phyloP scores from a whole-genome alignment of 2,888 invertebrate genomes.

The Drosophila yooni region DNA sequence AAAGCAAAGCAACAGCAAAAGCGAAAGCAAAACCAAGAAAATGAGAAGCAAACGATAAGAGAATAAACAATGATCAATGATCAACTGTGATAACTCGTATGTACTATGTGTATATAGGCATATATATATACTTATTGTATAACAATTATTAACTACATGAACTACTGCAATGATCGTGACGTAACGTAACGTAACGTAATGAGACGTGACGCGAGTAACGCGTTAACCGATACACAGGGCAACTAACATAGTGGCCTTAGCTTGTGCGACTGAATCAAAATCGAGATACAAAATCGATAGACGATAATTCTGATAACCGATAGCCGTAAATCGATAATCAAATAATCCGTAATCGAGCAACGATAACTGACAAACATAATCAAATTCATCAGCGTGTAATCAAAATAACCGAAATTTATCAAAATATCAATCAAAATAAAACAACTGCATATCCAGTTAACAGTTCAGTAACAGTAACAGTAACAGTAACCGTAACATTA shows the following conservation, averaged over 20 bases:
- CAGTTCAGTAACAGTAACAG: background rate
- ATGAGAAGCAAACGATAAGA: constrained; percentile 20
- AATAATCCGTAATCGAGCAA: constrained; percentile 36
- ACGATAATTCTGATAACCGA: constrained; percentile 50
- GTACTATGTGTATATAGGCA: constrained; percentile 72
- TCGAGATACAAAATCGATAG: constrained; percentile 46
- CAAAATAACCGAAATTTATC: constrained; percentile 26
- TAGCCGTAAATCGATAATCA: constrained; percentile 37
- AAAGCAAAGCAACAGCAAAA: constrained; percentile 32
- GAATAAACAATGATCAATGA: constrained; percentile 49
- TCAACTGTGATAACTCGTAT: constrained; percentile 74
- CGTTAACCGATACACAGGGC: constrained; percentile 50
- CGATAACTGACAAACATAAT: constrained; percentile 28
- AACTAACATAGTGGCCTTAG: constrained; percentile 75
- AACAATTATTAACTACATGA: constrained; percentile 67
- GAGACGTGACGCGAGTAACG: constrained; percentile 39
- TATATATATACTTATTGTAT: constrained; percentile 74
- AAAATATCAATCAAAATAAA: constrained; percentile 11
- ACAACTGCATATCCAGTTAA: background rate
- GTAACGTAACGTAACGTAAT: constrained; percentile 42
- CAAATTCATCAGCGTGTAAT: constrained; percentile 32
- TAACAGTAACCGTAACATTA: background rate
- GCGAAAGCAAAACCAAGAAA: constrained; percentile 35
- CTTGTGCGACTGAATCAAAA: constrained; percentile 75
- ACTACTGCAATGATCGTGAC: constrained; percentile 57